Conservation (phyloP, 2,113 vertebrate species). For the Phaetusa simplex region DNA sequence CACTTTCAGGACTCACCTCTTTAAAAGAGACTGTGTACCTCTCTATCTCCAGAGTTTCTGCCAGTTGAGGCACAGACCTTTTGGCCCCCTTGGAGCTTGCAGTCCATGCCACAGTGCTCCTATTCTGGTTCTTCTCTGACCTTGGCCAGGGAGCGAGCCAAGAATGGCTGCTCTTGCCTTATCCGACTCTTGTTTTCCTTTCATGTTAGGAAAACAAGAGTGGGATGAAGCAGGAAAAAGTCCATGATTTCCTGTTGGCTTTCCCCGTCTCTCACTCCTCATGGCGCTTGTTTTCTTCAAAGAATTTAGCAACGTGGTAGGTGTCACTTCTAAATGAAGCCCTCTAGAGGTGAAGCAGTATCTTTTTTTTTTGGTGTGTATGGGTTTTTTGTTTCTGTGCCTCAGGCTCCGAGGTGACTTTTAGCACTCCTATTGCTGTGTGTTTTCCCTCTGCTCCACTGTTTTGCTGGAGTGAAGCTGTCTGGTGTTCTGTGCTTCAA, state of each 20-base stretch:
- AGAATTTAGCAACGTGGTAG: neutral
- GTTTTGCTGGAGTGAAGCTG: neutral
- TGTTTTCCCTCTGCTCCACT: neutral
- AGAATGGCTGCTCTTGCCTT: neutral
- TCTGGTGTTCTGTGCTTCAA: neutral
- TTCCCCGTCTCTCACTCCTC: neutral
- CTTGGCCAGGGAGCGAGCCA: neutral
- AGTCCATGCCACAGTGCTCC: neutral
- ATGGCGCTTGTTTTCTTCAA: neutral
- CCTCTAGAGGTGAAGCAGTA: neutral
- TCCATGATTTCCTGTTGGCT: rapidly evolving
- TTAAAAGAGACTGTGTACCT: neutral
- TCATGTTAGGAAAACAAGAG: neutral
- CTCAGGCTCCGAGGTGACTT: neutral
- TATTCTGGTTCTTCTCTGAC: neutral
- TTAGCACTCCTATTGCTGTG: neutral
- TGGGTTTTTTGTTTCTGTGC: neutral
- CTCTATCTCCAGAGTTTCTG: neutral
- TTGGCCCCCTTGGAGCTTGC: neutral
- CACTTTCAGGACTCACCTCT: neutral
- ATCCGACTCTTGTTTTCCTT: neutral
- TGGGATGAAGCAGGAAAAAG: neutral
- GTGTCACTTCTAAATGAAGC: neutral
- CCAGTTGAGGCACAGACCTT: neutral
- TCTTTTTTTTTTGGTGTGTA: neutral